A percentile compares a stretch with the other conserved stretches of the same genome.
Evolutionary conservation across 2,888 invertebrate species (phyloP).

Genomic region (Acanthopleura granulata): DNA sequence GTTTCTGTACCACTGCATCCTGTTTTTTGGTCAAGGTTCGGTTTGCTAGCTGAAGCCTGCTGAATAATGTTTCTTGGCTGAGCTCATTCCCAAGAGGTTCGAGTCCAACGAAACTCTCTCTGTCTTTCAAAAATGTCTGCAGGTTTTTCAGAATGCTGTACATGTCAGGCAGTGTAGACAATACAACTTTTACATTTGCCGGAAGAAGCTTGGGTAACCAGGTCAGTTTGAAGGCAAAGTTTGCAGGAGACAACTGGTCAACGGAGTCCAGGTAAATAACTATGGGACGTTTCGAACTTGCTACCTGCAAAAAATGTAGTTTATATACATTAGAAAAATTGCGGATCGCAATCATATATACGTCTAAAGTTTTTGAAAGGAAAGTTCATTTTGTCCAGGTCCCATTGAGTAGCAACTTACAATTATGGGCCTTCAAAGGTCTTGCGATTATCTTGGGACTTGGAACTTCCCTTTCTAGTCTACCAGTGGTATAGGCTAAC

Average conservation of each 20-base stretch:
- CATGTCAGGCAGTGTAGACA: constrained; percentile 40
- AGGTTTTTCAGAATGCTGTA: constrained; percentile 38
- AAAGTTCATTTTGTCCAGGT: no score
- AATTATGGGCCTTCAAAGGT: no score
- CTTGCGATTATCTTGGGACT: no score
- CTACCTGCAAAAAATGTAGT: constrained; percentile 32
- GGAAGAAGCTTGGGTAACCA: constrained; percentile 47
- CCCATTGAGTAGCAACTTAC: no score
- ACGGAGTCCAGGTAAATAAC: constrained; percentile 49
- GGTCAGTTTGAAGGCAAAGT: constrained; percentile 41
- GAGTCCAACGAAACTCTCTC: constrained; percentile 22
- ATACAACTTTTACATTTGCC: constrained; percentile 38
- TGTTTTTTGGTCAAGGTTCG: constrained; percentile 35
- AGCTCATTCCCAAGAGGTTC: constrained; percentile 28
- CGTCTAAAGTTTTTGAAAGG: no score
- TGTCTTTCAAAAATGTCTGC: constrained; percentile 12
- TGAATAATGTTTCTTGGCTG: constrained; percentile 29
- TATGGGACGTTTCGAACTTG: constrained; percentile 38
- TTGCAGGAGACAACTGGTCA: constrained; percentile 43
- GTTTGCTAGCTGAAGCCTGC: constrained; percentile 28
- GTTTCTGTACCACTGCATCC: constrained; percentile 30
- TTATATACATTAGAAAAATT: neutral
- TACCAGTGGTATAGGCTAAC: no score
- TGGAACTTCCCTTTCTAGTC: no score
- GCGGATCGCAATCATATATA: neutral